A percentile compares a stretch with the other conserved stretches of the same genome.
Conservation (phyloP, 2,888 invertebrate genomes). For the Ichneumoninae sp. region DNA sequence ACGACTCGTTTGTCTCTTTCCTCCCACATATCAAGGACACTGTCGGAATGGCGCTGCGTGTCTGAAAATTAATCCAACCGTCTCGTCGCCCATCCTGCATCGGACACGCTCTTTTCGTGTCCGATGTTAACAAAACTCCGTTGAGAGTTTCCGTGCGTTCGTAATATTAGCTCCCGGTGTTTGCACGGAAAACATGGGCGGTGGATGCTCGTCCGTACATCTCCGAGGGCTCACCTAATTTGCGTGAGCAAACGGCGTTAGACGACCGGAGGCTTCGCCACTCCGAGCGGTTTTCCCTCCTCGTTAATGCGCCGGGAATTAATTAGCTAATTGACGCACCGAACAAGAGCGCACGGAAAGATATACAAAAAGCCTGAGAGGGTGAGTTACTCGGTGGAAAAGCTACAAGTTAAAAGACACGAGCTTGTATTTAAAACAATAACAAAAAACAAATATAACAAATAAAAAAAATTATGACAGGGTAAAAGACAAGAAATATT, state of each 20-base stretch:
- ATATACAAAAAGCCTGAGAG: background rate
- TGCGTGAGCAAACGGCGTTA: constrained; percentile 63
- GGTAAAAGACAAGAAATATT: too few relatives aligned
- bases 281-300: background rate
- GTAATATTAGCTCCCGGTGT: constrained; percentile 52
- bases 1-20: constrained; percentile 8
- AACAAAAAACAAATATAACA: too few relatives aligned
- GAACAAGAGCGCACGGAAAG: constrained; percentile 1
- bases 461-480: too few relatives aligned
- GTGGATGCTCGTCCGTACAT: background rate
- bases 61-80: constrained; percentile 16
- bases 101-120: background rate
- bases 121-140: constrained; percentile 21
- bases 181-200: constrained; percentile 59
- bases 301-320: constrained; percentile 41
- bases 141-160: constrained; percentile 1
- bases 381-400: constrained; percentile 3
- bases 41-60: background rate
- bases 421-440: background rate
- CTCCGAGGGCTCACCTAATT: constrained; percentile 38
- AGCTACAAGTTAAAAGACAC: background rate
- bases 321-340: constrained; percentile 48
- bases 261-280: constrained; percentile 19
- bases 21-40: constrained; percentile 3
- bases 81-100: background rate